These are phyloP conservation scores for Ernsta delagoae DNA, from an alignment of 2,888 invertebrate genomes.

Conservation along the genomic window DNA sequence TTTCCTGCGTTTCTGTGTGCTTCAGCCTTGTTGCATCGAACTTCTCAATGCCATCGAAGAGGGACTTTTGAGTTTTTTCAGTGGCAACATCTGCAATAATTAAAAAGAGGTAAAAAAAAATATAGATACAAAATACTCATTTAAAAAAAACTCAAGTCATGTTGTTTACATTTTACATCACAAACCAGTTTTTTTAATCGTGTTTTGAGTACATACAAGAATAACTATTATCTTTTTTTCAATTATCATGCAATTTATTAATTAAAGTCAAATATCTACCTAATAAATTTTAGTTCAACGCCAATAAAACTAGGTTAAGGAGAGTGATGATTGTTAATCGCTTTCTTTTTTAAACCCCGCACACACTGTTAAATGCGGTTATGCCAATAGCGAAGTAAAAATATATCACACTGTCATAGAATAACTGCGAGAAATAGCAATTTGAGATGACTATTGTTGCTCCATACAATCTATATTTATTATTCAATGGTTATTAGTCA, in stretches of 20 bases:
- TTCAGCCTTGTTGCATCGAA: conserved; percentile 94
- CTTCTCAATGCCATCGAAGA: conserved; percentile 93
- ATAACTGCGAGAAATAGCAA: too few species aligned
- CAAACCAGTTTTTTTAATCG: not conserved
- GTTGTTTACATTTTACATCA: not conserved
- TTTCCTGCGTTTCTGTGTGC: conserved; percentile 96
- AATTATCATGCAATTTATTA: conserved; percentile 56
- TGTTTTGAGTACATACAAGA: too few species aligned
- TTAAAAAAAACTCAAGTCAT: too few species aligned
- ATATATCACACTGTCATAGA: too few species aligned
- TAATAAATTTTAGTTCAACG: not conserved
- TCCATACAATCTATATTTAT: too few species aligned
- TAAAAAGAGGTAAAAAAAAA: not conserved
- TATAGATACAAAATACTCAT: too few species aligned
- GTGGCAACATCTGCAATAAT: conserved; percentile 90
- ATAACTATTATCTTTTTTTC: not conserved
- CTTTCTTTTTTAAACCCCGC: not conserved
- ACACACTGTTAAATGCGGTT: conserved; percentile 8
- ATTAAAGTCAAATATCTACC: conserved; percentile 13
- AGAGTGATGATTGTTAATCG: not conserved
- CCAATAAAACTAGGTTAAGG: conserved; percentile 1
- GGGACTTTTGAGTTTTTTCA: conserved; percentile 93
- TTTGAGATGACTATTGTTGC: too few species aligned
- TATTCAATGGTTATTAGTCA: too few species aligned
- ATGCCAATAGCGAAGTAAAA: conserved; percentile 1